These are phyloP conservation scores for Notolepis coatsorum DNA, from an alignment of 2,797 vertebrate species.

Conservation along the genomic window DNA sequence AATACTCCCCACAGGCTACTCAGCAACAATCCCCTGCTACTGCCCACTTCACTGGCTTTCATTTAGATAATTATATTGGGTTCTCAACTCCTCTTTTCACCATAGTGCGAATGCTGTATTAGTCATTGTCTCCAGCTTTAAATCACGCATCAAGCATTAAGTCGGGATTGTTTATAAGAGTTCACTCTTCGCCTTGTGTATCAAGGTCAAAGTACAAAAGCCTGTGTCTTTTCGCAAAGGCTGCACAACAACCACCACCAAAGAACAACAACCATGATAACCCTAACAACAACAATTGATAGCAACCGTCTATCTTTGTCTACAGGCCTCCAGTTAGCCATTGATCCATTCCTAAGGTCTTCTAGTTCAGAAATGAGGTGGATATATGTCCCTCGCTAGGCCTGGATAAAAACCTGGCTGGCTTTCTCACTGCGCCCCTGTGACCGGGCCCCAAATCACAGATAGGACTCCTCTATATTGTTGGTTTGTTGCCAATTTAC, in stretches of 20 bases:
- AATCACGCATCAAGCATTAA: no score
- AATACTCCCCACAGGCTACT: slow-evolving; percentile 59
- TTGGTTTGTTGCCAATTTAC: slow-evolving; percentile 79
- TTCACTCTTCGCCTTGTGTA: slow-evolving; percentile 1
- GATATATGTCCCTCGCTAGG: slow-evolving; percentile 77
- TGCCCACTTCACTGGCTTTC: slow-evolving; percentile 54
- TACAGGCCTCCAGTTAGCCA: slow-evolving; percentile 73
- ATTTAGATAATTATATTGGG: slow-evolving; percentile 53
- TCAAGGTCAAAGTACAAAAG: not conserved
- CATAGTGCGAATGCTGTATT: slow-evolving; percentile 14
- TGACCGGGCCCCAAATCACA: slow-evolving; percentile 76
- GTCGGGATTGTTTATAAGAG: slow-evolving; percentile 1
- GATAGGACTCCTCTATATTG: slow-evolving; percentile 71
- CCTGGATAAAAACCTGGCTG: slow-evolving; percentile 66
- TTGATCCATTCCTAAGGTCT: slow-evolving; percentile 73
- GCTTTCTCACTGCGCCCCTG: slow-evolving; percentile 73
- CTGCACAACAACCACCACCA: slow-evolving; percentile 9
- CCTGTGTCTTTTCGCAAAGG: slow-evolving; percentile 18
- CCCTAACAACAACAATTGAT: slow-evolving; percentile 38
- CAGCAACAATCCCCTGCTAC: slow-evolving; percentile 50
- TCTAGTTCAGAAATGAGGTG: slow-evolving; percentile 54
- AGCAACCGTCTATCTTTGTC: slow-evolving; percentile 63
- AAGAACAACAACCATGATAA: slow-evolving; percentile 14
- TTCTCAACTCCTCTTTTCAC: slow-evolving; percentile 34
- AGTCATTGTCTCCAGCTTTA: slow-evolving; percentile 5